A percentile compares a stretch with the other conserved stretches of the same genome.
These are phyloP conservation scores for Octodonta nipae DNA, from an alignment of 2,888 invertebrate genomes.

Conservation along the genomic window DNA sequence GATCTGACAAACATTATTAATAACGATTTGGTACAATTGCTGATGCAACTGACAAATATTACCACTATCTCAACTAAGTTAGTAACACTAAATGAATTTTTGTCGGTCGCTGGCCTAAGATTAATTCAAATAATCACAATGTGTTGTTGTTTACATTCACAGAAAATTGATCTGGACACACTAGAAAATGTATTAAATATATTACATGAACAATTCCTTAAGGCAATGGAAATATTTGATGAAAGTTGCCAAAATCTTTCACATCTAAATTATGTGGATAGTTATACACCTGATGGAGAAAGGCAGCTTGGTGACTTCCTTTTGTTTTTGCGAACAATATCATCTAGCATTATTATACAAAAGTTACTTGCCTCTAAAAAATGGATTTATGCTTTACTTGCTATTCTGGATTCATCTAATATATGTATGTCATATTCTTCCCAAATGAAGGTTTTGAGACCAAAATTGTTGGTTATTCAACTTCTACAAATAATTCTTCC, in stretches of 20 bases:
- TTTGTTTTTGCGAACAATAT: slow-evolving; percentile 42
- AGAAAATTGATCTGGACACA: slow-evolving; percentile 36
- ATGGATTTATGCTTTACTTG: slow-evolving; percentile 40
- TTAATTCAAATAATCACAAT: slow-evolving; percentile 43
- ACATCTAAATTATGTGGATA: slow-evolving; percentile 9
- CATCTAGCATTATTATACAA: slow-evolving; percentile 36
- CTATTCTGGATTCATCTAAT: slow-evolving; percentile 29
- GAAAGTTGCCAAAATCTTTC: slow-evolving; percentile 16
- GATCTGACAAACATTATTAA: slow-evolving; percentile 45
- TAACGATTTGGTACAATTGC: slow-evolving; percentile 38
- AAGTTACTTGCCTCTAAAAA: slow-evolving; percentile 36
- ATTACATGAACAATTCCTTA: slow-evolving; percentile 38
- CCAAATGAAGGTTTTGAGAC: slow-evolving; percentile 37
- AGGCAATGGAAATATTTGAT: slow-evolving; percentile 18
- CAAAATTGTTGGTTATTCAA: slow-evolving; percentile 41
- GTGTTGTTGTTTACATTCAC: slow-evolving; percentile 41
- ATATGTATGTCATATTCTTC: slow-evolving; percentile 17
- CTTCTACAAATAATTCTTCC: slow-evolving; percentile 41
- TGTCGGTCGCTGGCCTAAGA: slow-evolving; percentile 39
- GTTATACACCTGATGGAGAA: slow-evolving; percentile 25
- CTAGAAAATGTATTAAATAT: slow-evolving; percentile 41
- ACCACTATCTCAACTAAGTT: slow-evolving; percentile 10
- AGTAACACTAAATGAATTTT: slow-evolving; percentile 25
- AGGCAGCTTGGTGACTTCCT: slow-evolving; percentile 41
- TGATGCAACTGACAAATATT: slow-evolving; percentile 29